Percentiles rank a stretch among this genome's conserved stretches.
These are phyloP conservation scores for Zoanthus sociatus DNA, from an alignment of 92 coral and sea anemone genomes.

Conservation along the genomic window DNA sequence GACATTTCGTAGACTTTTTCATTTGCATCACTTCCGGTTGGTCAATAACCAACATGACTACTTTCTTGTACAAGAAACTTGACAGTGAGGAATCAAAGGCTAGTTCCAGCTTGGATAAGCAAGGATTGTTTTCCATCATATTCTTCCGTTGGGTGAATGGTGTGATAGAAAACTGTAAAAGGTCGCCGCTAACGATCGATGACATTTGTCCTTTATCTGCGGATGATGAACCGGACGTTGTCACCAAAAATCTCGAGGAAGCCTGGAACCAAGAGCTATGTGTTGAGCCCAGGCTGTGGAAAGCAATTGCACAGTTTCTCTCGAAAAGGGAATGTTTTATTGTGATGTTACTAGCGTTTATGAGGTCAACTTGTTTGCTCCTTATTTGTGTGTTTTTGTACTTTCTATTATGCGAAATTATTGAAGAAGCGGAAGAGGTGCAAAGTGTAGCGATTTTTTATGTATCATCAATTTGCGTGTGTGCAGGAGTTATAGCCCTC, in stretches of 20 bases:
- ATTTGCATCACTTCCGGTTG: no score
- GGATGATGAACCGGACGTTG: slow-evolving; percentile 37
- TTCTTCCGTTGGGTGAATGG: slow-evolving; percentile 53
- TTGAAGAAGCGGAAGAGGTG: background rate
- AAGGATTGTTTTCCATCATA: slow-evolving; percentile 25
- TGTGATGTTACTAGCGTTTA: slow-evolving; percentile 22
- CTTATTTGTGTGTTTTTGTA: slow-evolving; percentile 18
- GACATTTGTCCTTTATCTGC: slow-evolving; percentile 10
- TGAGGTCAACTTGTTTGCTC: slow-evolving; percentile 32
- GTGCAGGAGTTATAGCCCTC: slow-evolving; percentile 25
- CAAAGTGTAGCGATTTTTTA: background rate
- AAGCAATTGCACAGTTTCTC: slow-evolving; percentile 3
- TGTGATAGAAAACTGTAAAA: slow-evolving; percentile 21
- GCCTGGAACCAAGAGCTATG: slow-evolving; percentile 43
- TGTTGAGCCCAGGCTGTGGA: slow-evolving; percentile 26
- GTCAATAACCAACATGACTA: no score
- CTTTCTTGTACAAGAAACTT: no score
- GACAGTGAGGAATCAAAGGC: no score
- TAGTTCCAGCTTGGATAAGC: slow-evolving; percentile 16
- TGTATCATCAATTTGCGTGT: slow-evolving; percentile 28
- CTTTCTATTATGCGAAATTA: background rate
- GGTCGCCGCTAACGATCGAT: background rate
- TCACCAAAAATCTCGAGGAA: slow-evolving; percentile 37
- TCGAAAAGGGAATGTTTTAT: slow-evolving; percentile 30
- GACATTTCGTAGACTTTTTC: no score